phyloP scores from a whole-genome alignment of 1,140 invertebrate genomes.

The Prorops nasuta region DNA sequence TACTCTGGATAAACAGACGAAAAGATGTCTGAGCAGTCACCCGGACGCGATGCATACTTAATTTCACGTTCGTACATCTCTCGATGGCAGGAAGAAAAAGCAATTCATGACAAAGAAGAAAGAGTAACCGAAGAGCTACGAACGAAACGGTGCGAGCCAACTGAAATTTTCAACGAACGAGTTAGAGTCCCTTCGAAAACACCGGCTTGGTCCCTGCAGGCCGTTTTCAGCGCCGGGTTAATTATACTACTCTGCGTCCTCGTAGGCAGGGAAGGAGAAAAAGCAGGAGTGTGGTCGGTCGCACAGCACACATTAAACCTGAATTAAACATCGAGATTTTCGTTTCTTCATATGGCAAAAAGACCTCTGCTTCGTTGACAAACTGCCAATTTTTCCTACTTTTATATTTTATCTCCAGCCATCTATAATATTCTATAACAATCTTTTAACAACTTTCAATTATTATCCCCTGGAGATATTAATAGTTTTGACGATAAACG shows the following conservation, averaged over 20 bases:
- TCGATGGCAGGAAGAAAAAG: no score
- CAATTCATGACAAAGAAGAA: slow-evolving; percentile 14
- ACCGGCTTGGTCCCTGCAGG: slow-evolving; percentile 27
- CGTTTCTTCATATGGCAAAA: slow-evolving; percentile 21
- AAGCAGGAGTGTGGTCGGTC: slow-evolving; percentile 10
- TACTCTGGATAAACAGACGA: slow-evolving; percentile 6
- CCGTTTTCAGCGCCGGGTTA: slow-evolving; percentile 31
- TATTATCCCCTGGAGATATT: no score
- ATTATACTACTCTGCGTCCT: slow-evolving; percentile 29
- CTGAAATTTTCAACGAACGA: slow-evolving; percentile 30
- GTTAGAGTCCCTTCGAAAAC: slow-evolving; percentile 30
- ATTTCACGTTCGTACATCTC: slow-evolving; percentile 23
- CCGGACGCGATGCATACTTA: slow-evolving; percentile 20
- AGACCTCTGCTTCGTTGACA: no score
- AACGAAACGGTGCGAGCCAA: slow-evolving; percentile 23
- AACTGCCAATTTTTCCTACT: no score
- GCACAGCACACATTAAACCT: slow-evolving; percentile 32
- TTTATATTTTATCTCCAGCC: no score
- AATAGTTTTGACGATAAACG: no score
- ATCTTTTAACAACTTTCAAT: no score
- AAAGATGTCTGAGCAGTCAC: slow-evolving; percentile 2
- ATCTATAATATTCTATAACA: no score
- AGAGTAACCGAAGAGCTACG: slow-evolving; percentile 5
- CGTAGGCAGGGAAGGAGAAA: slow-evolving; percentile 19
- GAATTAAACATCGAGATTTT: slow-evolving; percentile 34